These are phyloP conservation scores for Tragelaphus buxtoni DNA, from an alignment of 2,113 vertebrate species.

Conservation along the genomic window DNA sequence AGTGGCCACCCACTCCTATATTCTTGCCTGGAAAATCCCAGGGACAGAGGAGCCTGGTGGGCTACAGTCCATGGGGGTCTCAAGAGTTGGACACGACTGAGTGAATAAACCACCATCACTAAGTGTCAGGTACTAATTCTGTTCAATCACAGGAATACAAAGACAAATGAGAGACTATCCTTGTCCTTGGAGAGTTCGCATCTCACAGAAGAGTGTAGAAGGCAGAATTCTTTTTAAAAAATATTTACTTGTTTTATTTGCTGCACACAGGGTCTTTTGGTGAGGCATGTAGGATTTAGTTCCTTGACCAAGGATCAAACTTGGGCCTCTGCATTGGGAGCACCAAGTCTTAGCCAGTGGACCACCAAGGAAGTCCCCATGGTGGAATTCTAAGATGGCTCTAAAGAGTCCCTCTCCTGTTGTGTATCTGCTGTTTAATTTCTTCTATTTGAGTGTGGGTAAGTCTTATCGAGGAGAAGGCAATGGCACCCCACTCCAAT, in stretches of 20 bases:
- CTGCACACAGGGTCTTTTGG: background rate
- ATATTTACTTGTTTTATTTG: background rate
- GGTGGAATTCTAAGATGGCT: background rate
- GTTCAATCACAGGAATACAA: background rate
- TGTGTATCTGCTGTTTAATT: background rate
- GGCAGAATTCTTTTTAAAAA: background rate
- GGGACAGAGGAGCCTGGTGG: background rate
- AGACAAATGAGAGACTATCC: background rate
- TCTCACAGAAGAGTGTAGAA: background rate
- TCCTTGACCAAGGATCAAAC: background rate
- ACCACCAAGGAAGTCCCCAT: background rate
- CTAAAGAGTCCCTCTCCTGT: background rate
- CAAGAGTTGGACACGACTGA: background rate
- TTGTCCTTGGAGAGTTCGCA: background rate
- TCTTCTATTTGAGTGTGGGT: background rate
- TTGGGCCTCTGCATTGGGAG: background rate
- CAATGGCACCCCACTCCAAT: no score
- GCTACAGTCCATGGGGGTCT: background rate
- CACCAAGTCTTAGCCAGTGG: background rate
- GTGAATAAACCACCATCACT: background rate
- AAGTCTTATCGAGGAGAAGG: background rate
- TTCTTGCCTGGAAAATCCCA: background rate
- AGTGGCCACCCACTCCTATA: background rate
- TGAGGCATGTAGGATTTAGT: background rate
- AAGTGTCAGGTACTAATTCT: background rate